Base-by-base conservation (phyloP, 2,113 vertebrate species). In the Sander vitreus region DNA sequence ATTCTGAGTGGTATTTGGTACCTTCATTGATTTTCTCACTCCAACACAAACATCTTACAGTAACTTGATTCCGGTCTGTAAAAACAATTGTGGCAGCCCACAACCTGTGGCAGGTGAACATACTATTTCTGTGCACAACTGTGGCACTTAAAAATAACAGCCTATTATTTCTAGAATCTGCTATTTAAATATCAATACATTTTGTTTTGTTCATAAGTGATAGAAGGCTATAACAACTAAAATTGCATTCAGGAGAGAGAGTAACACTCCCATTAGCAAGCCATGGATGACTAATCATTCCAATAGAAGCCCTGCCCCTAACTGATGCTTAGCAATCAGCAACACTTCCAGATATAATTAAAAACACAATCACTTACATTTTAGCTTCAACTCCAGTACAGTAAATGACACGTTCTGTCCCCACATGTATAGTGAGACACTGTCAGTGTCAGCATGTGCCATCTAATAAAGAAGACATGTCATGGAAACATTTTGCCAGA, bases 1-100 rank as follows among this genome's bases (percentile, higher is more conserved):
- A 50, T 10, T 58, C 58, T 5, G 23, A 47, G 58, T 10, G 3
- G 6, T 58, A 16, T 63, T 39, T 59, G 62, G 48, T 23, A 16
- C 36, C 16, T 50, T 55, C 12, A 83, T 74, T 78, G 64, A 78
- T 87, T 60, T 85, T 53, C 12, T 60, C 27, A 9, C n/a, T 79
- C 50, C 51, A 53, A 83, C 64, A 85, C 78, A 81, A 77, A 79
- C 65, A 80, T 19, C 14, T 60, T 6, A 10, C 39, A 43, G 10
- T 58, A n/a, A 75, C 45, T 65, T 59, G 36, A 76, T 65, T 76
- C 51, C 76, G 62, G 18, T 50, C 33, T 68, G 45, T 36, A 54
- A 45, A 43, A 72, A 48, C 3, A 54, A 54, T n/a, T n/a, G n/a
- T n/a, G n/a, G n/a, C n/a, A n/a, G n/a, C n/a, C n/a, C n/a, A n/a